These are phyloP conservation scores for Uropetala carovei DNA, from an alignment of 2,888 invertebrate species.

Conservation along the genomic window DNA sequence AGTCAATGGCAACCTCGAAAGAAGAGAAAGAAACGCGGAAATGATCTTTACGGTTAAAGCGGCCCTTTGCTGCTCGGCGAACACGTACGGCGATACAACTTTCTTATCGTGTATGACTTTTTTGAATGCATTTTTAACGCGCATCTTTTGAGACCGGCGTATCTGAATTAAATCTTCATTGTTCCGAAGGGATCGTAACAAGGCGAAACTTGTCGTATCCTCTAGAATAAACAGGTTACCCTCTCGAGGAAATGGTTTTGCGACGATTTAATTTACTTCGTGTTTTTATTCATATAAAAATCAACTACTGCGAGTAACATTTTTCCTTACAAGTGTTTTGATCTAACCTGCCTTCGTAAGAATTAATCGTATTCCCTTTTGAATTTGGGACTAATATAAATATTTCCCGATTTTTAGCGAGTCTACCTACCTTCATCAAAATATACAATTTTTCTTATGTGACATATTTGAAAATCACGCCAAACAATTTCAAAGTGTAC, in stretches of 20 bases:
- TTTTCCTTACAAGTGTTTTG: no score
- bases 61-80: neutral
- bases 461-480: no score
- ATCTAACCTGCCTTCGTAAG: no score
- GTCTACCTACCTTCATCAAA: no score
- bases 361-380: no score
- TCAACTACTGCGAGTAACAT: no score
- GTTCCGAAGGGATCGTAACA: neutral
- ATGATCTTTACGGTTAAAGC: neutral
- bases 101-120: neutral
- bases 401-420: no score
- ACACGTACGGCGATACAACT: neutral
- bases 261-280: neutral
- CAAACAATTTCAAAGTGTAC: no score
- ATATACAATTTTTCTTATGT: no score
- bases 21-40: conserved; percentile 32
- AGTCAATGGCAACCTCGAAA: neutral
- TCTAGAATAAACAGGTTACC: neutral
- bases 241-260: neutral
- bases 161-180: conserved; percentile 13
- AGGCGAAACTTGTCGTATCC: neutral
- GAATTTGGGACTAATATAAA: no score
- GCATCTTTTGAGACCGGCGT: neutral
- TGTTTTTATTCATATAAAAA: neutral
- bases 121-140: neutral